These are phyloP conservation scores for Diorhabda carinulata DNA, from an alignment of 1,140 invertebrate species.

Conservation along the genomic window DNA sequence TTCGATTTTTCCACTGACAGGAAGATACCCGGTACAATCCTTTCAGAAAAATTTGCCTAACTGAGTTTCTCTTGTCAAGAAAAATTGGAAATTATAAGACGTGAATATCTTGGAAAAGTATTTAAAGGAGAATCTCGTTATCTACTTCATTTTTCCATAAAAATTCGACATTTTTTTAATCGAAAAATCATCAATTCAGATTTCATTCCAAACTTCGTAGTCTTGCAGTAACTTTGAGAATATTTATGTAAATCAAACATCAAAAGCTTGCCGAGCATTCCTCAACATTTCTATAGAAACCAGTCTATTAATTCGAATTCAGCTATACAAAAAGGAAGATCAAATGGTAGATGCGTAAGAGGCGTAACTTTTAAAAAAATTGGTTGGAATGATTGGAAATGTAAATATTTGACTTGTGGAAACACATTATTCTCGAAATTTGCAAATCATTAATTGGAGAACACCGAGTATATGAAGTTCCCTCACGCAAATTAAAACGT, in stretches of 20 bases:
- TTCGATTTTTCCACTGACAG: too few species aligned
- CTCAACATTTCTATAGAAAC: slow-evolving; percentile 10
- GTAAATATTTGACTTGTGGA: too few species aligned
- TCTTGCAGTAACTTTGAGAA: not conserved
- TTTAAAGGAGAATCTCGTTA: not conserved
- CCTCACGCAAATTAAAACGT: too few species aligned
- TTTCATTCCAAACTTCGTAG: not conserved
- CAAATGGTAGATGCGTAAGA: too few species aligned
- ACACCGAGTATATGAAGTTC: too few species aligned
- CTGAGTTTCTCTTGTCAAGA: not conserved
- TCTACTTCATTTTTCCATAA: slow-evolving; percentile 3
- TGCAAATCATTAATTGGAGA: too few species aligned
- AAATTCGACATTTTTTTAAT: not conserved
- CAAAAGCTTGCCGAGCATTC: slow-evolving; percentile 7
- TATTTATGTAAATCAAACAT: slow-evolving; percentile 17
- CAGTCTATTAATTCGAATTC: slow-evolving; percentile 14
- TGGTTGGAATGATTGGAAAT: too few species aligned
- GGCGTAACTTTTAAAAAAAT: too few species aligned
- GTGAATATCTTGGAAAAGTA: not conserved
- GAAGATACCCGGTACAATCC: too few species aligned
- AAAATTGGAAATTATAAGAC: not conserved
- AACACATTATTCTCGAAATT: too few species aligned
- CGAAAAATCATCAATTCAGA: slow-evolving; percentile 2
- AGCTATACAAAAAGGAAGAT: not conserved
- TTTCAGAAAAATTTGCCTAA: not conserved